Percentiles rank a stretch among this genome's conserved stretches.
Conservation (phyloP, 1,140 invertebrate genomes). For the Musca vetustissima region DNA sequence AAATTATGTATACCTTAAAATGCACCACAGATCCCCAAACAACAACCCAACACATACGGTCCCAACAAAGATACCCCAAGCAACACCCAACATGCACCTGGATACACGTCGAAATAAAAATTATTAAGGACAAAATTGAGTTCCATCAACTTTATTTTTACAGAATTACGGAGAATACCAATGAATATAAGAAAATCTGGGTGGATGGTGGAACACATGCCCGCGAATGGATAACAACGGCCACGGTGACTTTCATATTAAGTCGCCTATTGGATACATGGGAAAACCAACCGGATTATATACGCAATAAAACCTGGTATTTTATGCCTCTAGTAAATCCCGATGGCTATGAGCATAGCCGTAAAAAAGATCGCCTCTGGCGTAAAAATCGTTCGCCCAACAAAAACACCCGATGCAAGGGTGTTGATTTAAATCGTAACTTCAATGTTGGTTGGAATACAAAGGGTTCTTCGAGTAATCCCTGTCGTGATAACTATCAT, state of each 20-base stretch:
- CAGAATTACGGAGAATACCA: slow-evolving; percentile 49
- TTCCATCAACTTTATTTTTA: neutral
- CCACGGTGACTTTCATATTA: slow-evolving; percentile 70
- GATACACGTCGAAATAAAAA: too few species aligned
- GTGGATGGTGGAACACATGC: slow-evolving; percentile 73
- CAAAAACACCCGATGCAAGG: slow-evolving; percentile 53
- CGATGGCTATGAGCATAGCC: slow-evolving; percentile 79
- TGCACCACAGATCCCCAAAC: too few species aligned
- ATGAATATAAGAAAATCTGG: slow-evolving; percentile 50
- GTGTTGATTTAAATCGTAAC: slow-evolving; percentile 67
- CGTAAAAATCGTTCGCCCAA: slow-evolving; percentile 61
- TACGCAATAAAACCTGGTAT: slow-evolving; percentile 64
- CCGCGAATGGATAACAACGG: slow-evolving; percentile 80
- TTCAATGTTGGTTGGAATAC: slow-evolving; percentile 63
- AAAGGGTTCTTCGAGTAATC: slow-evolving; percentile 64
- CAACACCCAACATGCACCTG: too few species aligned
- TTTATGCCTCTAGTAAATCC: slow-evolving; percentile 72
- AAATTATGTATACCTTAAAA: too few species aligned
- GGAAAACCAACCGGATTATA: slow-evolving; percentile 55
- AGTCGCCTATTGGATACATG: slow-evolving; percentile 65
- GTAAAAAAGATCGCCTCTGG: slow-evolving; percentile 62
- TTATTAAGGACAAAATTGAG: too few species aligned
- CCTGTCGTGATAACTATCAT: slow-evolving; percentile 66
- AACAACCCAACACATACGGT: too few species aligned
- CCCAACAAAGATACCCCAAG: too few species aligned